Percentiles rank a stretch among this genome's conserved stretches.
Conservation (phyloP, 2,797 vertebrate genomes). For the Pseudocheirus occidentalis region DNA sequence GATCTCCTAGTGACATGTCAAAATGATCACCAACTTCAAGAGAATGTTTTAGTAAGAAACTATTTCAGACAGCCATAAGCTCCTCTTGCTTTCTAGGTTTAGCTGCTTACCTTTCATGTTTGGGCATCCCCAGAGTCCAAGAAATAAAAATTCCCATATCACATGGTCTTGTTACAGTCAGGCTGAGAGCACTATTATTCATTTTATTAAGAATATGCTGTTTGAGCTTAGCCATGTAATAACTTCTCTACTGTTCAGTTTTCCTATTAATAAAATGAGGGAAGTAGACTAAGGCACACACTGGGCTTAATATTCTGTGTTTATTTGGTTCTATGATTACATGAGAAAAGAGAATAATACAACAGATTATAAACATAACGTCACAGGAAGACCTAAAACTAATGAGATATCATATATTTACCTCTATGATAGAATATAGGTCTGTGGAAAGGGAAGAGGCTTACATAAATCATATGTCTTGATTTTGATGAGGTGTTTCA, state of each 20-base stretch:
- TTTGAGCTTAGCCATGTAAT: background rate
- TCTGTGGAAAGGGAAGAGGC: background rate
- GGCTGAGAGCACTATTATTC: background rate
- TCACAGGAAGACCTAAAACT: background rate
- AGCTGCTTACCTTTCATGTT: background rate
- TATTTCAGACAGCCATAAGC: background rate
- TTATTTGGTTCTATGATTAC: background rate
- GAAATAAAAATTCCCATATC: background rate
- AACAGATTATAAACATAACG: background rate
- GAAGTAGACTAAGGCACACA: background rate
- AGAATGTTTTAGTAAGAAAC: background rate
- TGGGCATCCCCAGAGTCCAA: background rate
- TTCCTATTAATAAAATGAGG: background rate
- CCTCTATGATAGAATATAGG: background rate
- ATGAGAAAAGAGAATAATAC: background rate
- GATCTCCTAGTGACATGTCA: background rate
- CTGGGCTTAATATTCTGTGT: background rate
- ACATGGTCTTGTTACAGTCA: background rate
- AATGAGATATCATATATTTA: background rate
- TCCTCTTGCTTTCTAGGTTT: background rate
- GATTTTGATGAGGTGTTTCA: background rate
- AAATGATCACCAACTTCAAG: background rate
- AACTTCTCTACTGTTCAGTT: background rate
- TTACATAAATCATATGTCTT: background rate
- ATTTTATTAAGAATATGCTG: background rate